phyloP scores from a whole-genome alignment of 1,140 invertebrate genomes.

The Caenorhabditis remanei region DNA sequence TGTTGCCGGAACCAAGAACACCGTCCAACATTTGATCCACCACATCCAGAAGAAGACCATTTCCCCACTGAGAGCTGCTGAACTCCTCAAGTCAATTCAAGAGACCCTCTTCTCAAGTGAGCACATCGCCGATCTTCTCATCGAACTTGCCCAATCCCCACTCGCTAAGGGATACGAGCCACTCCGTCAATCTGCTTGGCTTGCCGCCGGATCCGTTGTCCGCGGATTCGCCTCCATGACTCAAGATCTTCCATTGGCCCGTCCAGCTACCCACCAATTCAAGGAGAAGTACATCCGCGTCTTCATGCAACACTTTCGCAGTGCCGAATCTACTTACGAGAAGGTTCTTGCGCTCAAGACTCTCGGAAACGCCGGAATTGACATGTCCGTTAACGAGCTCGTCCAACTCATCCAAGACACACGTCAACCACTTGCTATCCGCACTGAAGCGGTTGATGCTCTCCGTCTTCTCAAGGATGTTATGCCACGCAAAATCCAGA shows the following conservation, averaged over 20 bases:
- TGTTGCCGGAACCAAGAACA: constrained; percentile 66
- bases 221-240: too few species aligned
- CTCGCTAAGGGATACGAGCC: constrained; percentile 4
- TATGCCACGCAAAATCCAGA: constrained; percentile 70
- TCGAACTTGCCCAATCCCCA: constrained; percentile 40
- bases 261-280: too few species aligned
- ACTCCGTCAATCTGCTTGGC: constrained; percentile 61
- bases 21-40: constrained; percentile 64
- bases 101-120: constrained; percentile 58
- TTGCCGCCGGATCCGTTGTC: too few species aligned
- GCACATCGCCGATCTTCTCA: constrained; percentile 56
- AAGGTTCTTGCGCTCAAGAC: constrained; percentile 70
- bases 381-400: constrained; percentile 66
- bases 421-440: constrained; percentile 66
- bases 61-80: too few species aligned
- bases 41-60: too few species aligned
- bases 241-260: too few species aligned
- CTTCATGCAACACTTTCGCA: constrained; percentile 63
- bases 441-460: constrained; percentile 74
- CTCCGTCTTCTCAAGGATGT: constrained; percentile 69
- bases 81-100: constrained; percentile 58
- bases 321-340: constrained; percentile 58
- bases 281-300: too few species aligned
- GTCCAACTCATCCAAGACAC: constrained; percentile 69
- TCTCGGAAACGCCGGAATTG: constrained; percentile 74